phyloP scores from a whole-genome alignment of 2,797 vertebrate genomes.

The Macroramphosus scolopax region DNA sequence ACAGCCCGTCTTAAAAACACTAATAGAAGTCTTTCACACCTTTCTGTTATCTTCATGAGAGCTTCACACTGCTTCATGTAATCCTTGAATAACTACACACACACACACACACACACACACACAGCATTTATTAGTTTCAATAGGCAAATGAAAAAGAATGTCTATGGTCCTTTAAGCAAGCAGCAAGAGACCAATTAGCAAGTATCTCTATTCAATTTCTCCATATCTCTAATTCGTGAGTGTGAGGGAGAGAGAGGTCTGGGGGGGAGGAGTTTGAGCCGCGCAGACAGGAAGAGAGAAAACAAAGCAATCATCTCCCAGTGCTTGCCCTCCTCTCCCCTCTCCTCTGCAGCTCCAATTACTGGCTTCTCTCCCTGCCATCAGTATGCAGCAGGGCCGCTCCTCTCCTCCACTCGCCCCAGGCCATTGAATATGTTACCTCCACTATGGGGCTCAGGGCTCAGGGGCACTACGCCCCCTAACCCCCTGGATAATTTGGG shows the following conservation, averaged over 20 bases:
- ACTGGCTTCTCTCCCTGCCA: constrained; percentile 81
- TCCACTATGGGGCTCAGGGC: constrained; percentile 80
- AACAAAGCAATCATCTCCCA: constrained; percentile 85
- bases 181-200: constrained; percentile 85
- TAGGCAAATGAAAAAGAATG: constrained; percentile 74
- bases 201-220: constrained; percentile 79
- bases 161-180: constrained; percentile 80
- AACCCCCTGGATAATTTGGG: constrained; percentile 89
- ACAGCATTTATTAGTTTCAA: constrained; percentile 76
- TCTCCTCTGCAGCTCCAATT: constrained; percentile 85
- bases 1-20: constrained; percentile 46
- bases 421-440: constrained; percentile 95
- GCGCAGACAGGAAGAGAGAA: constrained; percentile 78
- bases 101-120: constrained; percentile 18
- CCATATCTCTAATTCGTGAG: constrained; percentile 74
- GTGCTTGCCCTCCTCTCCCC: constrained; percentile 79
- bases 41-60: constrained; percentile 52
- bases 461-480: constrained; percentile 80
- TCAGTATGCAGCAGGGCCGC: constrained; percentile 88
- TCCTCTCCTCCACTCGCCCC: constrained; percentile 84
- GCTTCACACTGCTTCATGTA: constrained; percentile 52
- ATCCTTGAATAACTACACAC: constrained; percentile 13
- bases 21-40: constrained; percentile 62
- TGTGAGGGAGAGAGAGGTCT: constrained; percentile 65
- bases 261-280: constrained; percentile 73